phyloP scores from a whole-genome alignment of 2,888 invertebrate genomes.

The Pogonocherus hispidulus region DNA sequence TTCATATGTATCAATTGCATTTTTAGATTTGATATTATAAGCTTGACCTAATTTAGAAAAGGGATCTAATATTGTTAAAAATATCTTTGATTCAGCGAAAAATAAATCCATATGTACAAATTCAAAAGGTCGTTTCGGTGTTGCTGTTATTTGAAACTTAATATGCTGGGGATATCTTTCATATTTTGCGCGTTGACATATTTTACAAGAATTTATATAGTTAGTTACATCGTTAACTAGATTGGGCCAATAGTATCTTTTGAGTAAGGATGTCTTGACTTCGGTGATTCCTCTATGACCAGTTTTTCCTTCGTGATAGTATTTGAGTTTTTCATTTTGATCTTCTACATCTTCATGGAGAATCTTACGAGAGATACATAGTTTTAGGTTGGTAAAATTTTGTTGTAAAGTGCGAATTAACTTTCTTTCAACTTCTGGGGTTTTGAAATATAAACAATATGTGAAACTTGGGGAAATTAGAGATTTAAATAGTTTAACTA shows the following conservation, averaged over 20 bases:
- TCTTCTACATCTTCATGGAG: neutral
- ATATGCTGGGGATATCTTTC: conserved; percentile 5
- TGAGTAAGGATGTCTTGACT: neutral
- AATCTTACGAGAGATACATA: neutral
- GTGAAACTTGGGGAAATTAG: neutral
- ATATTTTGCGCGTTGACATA: conserved; percentile 9
- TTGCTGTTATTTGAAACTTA: conserved; percentile 9
- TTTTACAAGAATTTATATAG: conserved; percentile 3
- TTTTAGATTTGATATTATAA: neutral
- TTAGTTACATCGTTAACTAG: conserved; percentile 1
- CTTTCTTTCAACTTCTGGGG: neutral
- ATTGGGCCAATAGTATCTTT: conserved; percentile 15
- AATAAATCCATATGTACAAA: conserved; percentile 12
- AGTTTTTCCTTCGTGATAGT: conserved; percentile 17
- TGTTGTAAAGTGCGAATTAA: neutral
- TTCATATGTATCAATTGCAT: neutral
- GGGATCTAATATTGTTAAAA: conserved; percentile 8
- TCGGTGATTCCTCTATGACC: conserved; percentile 14
- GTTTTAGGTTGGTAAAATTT: neutral
- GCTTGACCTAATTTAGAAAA: conserved; percentile 10
- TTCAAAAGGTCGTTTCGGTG: conserved; percentile 9
- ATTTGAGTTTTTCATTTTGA: conserved; percentile 7
- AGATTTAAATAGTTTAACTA: neutral
- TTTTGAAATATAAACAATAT: neutral
- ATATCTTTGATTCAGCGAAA: conserved; percentile 16